Evolutionary conservation across 2,888 invertebrate genomes (phyloP).

Genomic region (Dione vanillae): DNA sequence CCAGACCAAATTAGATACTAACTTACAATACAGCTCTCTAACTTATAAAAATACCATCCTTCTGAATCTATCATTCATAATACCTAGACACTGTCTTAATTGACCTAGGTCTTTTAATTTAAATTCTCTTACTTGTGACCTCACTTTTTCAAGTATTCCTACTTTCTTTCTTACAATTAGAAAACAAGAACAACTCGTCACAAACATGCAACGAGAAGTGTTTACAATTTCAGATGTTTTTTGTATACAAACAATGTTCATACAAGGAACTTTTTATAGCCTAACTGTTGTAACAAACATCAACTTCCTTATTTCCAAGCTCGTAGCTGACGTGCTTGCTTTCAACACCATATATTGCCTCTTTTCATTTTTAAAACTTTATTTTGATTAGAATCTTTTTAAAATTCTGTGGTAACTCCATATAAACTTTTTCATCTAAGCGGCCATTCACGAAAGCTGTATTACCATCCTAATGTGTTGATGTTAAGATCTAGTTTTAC

Average conservation of each 20-base stretch:
- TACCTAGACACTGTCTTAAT: slow-evolving; percentile 42
- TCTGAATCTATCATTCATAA: slow-evolving; percentile 27
- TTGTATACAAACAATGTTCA: slow-evolving; percentile 42
- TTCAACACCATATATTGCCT: no score
- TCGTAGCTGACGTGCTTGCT: no score
- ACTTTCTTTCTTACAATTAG: slow-evolving; percentile 34
- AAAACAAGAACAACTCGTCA: slow-evolving; percentile 28
- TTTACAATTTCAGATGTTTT: slow-evolving; percentile 42
- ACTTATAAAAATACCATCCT: background rate
- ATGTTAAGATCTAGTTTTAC: no score
- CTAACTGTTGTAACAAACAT: slow-evolving; percentile 16
- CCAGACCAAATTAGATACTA: background rate
- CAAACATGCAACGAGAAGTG: slow-evolving; percentile 38
- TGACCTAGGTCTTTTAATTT: slow-evolving; percentile 44
- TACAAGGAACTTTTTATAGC: slow-evolving; percentile 35
- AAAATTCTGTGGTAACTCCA: no score
- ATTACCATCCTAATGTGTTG: no score
- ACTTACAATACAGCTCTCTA: background rate
- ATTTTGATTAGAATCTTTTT: no score
- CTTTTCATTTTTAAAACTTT: no score
- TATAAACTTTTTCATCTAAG: no score
- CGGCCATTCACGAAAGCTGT: no score
- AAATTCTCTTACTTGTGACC: slow-evolving; percentile 31
- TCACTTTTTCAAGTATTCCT: slow-evolving; percentile 25
- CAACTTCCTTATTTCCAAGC: no score